phyloP scores from a whole-genome alignment of 2,888 invertebrate genomes.

The Aphelenchoides bicaudatus region DNA sequence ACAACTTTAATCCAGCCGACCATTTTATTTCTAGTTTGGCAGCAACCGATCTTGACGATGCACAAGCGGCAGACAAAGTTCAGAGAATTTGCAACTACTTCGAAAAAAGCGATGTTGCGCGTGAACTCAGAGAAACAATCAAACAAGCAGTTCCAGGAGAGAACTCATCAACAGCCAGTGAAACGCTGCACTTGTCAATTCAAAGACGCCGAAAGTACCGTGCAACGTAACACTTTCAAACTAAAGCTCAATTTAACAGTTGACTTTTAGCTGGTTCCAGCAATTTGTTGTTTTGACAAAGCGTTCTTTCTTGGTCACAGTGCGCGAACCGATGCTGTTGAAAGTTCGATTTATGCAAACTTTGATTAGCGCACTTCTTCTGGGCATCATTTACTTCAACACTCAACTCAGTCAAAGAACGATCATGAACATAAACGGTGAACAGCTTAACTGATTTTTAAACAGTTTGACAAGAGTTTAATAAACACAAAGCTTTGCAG shows the following conservation, averaged over 20 bases:
- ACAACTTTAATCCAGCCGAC: slow-evolving; percentile 61
- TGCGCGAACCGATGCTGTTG: slow-evolving; percentile 84
- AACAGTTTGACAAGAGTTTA: too few relatives aligned
- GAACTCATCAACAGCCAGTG: slow-evolving; percentile 13
- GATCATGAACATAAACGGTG: slow-evolving; percentile 85
- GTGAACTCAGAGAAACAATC: background rate
- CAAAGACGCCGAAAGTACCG: slow-evolving; percentile 33
- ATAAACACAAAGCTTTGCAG: slow-evolving; percentile 16
- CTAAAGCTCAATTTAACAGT: too few relatives aligned
- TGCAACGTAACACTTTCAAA: slow-evolving; percentile 40
- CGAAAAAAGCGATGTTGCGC: slow-evolving; percentile 27
- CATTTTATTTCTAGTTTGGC: slow-evolving; percentile 60
- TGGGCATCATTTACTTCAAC: slow-evolving; percentile 74
- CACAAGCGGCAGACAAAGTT: slow-evolving; percentile 12
- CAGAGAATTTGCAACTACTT: slow-evolving; percentile 49
- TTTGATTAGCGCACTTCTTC: slow-evolving; percentile 77
- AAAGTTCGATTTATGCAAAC: slow-evolving; percentile 84
- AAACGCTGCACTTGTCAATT: background rate
- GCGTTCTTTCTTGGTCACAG: slow-evolving; percentile 75
- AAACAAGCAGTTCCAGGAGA: slow-evolving; percentile 13
- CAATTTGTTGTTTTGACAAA: slow-evolving; percentile 76
- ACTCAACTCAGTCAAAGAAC: slow-evolving; percentile 45
- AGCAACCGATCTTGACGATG: slow-evolving; percentile 24
- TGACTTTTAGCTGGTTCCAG: slow-evolving; percentile 73
- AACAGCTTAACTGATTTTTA: too few relatives aligned